Conservation (phyloP, 2,888 invertebrate genomes). For the Bombylius major region DNA sequence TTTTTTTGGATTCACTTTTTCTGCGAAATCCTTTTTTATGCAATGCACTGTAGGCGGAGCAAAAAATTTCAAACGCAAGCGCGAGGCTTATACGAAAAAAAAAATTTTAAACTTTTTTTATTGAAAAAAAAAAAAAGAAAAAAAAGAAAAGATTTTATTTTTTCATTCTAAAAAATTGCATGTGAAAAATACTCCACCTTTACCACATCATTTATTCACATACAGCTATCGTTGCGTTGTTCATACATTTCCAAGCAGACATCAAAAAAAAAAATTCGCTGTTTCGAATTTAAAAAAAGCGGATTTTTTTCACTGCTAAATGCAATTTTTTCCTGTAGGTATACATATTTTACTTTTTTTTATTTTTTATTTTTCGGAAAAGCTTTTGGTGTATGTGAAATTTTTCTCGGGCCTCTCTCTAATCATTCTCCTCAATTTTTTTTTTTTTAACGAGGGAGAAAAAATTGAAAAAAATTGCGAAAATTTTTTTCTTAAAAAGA, state of each 20-base stretch:
- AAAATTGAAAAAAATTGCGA: too few relatives aligned
- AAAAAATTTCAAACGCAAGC: conserved; percentile 17
- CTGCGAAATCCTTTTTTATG: not conserved
- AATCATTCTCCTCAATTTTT: not conserved
- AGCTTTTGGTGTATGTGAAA: too few relatives aligned
- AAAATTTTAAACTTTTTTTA: conserved; percentile 1
- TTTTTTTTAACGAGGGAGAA: not conserved
- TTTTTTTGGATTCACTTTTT: not conserved
- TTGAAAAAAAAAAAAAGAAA: not conserved
- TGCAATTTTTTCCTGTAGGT: too few relatives aligned
- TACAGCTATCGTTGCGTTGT: not conserved
- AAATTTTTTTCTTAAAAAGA: too few relatives aligned
- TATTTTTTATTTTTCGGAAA: too few relatives aligned
- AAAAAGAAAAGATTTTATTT: not conserved
- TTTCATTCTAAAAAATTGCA: not conserved
- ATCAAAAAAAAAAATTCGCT: too few relatives aligned
- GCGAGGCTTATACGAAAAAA: conserved; percentile 4
- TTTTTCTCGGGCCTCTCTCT: not conserved
- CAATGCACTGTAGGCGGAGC: conserved; percentile 15
- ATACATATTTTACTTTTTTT: too few relatives aligned
- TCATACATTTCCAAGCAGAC: too few relatives aligned
- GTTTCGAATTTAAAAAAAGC: too few relatives aligned
- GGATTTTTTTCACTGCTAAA: too few relatives aligned
- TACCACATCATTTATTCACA: not conserved
- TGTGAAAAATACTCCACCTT: not conserved